Base-by-base conservation (phyloP, 92 coral and sea anemone species). In the Porites divaricata region DNA sequence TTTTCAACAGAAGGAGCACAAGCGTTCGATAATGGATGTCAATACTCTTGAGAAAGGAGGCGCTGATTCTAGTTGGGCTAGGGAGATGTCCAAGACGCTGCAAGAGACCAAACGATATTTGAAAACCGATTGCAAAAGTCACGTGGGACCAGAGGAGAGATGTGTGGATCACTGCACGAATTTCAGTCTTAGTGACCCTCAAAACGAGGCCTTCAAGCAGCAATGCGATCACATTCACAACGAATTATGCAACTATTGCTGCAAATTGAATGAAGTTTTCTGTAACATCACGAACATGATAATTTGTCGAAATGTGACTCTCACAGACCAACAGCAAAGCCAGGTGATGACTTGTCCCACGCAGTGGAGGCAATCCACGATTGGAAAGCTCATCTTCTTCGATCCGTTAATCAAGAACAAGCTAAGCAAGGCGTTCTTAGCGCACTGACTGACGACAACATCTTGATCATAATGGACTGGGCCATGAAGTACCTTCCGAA, bases 381-480 rank as follows among this genome's bases (percentile, higher is more conserved):
- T 24, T 86, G 86, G 81, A 76, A 76, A 67, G 84, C 84, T n/a
- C 76, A 70, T 50, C 14, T 45, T 66, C 82, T 15, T 87, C 68
- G 85, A 13, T 24, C 85, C 17, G 67, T 61, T 24, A 86, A 86
- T 15, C 90, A 86, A 72, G 86, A 86, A n/a, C 79, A 80, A 71
- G 85, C 90, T 68, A 86, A 79, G 61, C 80, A 80, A 52, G 86
- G 80, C 2, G 52, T 61, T 11, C 90, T 86, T 67, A 17, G 58
- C 22, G 81, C 63, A 19, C 74, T 86, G 51, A 71, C 69, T 75
- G 84, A 78, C 17, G 11, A 77, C 79, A 26, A 61, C 26, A 49
- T 78, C 49, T 45, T 86, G 9, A 45, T 86, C 22, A 73, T 79
- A 23, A 86, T 86, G 84, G 89, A 86, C 73, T 86, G 89, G 85